Conservation (phyloP, 1,140 invertebrate genomes). For the Nasonia longicornis region DNA sequence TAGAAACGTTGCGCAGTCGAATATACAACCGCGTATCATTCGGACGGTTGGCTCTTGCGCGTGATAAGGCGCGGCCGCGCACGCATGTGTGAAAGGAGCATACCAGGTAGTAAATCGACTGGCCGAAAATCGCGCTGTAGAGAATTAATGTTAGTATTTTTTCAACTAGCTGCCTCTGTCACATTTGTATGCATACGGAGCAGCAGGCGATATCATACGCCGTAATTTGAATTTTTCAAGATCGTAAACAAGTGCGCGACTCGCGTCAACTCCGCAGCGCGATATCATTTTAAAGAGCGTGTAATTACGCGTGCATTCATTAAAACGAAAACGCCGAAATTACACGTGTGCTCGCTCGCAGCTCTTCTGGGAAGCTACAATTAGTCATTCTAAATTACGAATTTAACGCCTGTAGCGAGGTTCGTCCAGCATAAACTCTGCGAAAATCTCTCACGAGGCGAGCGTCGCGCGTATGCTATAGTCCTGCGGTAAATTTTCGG, state of each 20-base stretch:
- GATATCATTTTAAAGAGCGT: too few species aligned
- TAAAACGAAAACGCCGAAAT: conserved; percentile 14
- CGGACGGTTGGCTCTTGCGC: conserved; percentile 6
- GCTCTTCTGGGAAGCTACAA: conserved; percentile 25
- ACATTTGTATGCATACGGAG: too few species aligned
- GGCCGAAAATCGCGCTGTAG: background rate
- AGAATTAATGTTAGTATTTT: background rate
- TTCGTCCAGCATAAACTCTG: conserved; percentile 14
- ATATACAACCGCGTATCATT: conserved; percentile 20
- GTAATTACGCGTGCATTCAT: background rate
- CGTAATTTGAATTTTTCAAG: too few species aligned
- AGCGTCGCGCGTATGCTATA: background rate
- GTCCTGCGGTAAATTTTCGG: conserved; percentile 33
- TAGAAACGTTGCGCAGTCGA: background rate
- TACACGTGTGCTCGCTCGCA: background rate
- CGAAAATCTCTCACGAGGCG: conserved; percentile 27
- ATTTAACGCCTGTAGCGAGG: conserved; percentile 39
- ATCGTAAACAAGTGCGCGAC: too few species aligned
- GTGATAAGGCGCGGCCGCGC: conserved; percentile 5
- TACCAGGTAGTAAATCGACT: background rate
- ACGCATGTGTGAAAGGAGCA: background rate
- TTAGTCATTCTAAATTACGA: conserved; percentile 40
- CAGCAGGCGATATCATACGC: too few species aligned
- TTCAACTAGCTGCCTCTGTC: too few species aligned
- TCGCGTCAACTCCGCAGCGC: too few species aligned